Conservation (phyloP, 1,140 invertebrate genomes). For the Anthonomus grandis region DNA sequence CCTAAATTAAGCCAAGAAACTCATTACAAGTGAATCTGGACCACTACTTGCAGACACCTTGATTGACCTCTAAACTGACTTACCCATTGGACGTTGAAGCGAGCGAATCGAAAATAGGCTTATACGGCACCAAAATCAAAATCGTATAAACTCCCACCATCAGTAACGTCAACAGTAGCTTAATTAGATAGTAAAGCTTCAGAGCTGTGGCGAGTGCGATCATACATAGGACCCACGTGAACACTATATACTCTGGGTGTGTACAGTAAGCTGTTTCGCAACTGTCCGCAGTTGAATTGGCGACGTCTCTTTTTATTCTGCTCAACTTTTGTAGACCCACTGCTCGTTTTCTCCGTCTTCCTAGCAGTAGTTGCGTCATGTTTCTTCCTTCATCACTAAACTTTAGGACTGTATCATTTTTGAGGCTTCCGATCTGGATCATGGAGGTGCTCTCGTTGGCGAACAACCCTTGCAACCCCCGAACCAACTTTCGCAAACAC, state of each 20-base stretch:
- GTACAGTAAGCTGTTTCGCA: slow-evolving; percentile 5
- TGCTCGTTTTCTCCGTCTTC: slow-evolving; percentile 10
- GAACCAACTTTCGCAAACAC: slow-evolving; percentile 18
- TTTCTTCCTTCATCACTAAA: slow-evolving; percentile 2
- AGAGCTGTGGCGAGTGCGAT: slow-evolving; percentile 88
- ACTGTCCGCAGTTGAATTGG: neutral
- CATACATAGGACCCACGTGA: slow-evolving; percentile 90
- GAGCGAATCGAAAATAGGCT: slow-evolving; percentile 35
- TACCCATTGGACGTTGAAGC: slow-evolving; percentile 3
- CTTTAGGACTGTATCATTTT: slow-evolving; percentile 6
- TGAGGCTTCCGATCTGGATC: neutral
- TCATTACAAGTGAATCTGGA: no score
- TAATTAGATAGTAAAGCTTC: slow-evolving; percentile 88
- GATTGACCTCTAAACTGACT: no score
- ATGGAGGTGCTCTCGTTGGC: slow-evolving; percentile 21
- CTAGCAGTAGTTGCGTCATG: slow-evolving; percentile 2
- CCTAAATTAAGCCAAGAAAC: no score
- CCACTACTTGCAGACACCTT: no score
- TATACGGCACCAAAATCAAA: slow-evolving; percentile 59
- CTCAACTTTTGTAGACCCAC: neutral
- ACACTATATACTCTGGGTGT: slow-evolving; percentile 84
- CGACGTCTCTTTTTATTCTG: neutral
- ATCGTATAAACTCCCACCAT: slow-evolving; percentile 71
- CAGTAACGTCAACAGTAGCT: slow-evolving; percentile 73
- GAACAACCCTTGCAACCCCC: slow-evolving; percentile 9